Percentiles rank a stretch among this genome's conserved stretches.
Evolutionary conservation across 2,797 vertebrate species (phyloP).

Genomic region (Fundulus diaphanus): DNA sequence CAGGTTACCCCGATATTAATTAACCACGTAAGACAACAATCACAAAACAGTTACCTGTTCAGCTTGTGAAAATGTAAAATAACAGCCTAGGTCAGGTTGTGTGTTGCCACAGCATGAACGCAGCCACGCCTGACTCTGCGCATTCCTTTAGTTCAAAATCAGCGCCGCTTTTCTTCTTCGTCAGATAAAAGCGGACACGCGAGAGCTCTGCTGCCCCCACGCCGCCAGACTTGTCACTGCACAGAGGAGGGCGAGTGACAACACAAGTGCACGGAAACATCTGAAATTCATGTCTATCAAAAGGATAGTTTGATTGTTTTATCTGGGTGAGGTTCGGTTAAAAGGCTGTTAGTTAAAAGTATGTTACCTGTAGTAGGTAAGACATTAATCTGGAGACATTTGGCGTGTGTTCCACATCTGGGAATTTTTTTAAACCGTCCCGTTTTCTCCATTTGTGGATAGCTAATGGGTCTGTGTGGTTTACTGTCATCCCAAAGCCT

Average conservation of each 20-base stretch:
- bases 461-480: background rate
- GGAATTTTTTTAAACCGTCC: background rate
- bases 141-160: conserved; percentile 73
- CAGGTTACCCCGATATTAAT: background rate
- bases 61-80: background rate
- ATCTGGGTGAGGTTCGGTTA: no score
- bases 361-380: background rate
- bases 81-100: background rate
- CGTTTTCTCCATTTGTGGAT: background rate
- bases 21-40: background rate
- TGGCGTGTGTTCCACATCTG: background rate
- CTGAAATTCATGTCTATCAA: background rate
- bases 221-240: conserved; percentile 21
- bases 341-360: background rate
- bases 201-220: conserved; percentile 43
- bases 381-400: background rate
- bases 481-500: no score
- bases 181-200: accelerated
- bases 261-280: background rate
- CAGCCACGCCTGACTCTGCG: conserved; percentile 60
- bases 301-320: background rate
- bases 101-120: background rate
- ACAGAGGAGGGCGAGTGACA: background rate
- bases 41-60: conserved; percentile 31
- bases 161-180: conserved; percentile 73